Percentiles rank a stretch among this genome's conserved stretches.
Conservation (phyloP, 2,888 invertebrate genomes). For the Margaritifera margaritifera region DNA sequence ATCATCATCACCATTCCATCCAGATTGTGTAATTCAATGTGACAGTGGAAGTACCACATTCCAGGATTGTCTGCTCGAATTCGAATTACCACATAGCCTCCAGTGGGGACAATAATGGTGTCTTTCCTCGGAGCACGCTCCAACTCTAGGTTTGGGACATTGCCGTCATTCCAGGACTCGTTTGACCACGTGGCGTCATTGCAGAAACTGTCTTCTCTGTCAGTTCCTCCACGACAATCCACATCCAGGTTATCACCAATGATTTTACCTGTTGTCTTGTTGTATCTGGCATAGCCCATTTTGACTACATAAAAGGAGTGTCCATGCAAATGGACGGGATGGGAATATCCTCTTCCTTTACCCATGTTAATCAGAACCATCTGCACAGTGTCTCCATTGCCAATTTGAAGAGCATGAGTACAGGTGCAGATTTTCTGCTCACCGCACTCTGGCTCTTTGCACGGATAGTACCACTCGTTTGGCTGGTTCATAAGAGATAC, state of each 20-base stretch:
- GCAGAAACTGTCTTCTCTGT: slow-evolving; percentile 46
- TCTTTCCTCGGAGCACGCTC: slow-evolving; percentile 59
- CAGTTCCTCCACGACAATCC: slow-evolving; percentile 42
- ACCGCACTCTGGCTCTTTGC: slow-evolving; percentile 41
- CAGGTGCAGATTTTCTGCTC: slow-evolving; percentile 52
- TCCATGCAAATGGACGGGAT: slow-evolving; percentile 67
- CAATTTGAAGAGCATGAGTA: slow-evolving; percentile 43
- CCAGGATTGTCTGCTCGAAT: slow-evolving; percentile 67
- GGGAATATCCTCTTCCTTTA: slow-evolving; percentile 55
- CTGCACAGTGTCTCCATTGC: slow-evolving; percentile 53
- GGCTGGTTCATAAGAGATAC: slow-evolving; percentile 52
- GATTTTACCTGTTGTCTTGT: slow-evolving; percentile 31
- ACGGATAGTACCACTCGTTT: slow-evolving; percentile 42
- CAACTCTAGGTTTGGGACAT: slow-evolving; percentile 54
- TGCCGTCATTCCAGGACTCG: slow-evolving; percentile 51
- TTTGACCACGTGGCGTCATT: slow-evolving; percentile 59
- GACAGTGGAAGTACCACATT: slow-evolving; percentile 67
- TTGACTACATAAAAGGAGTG: slow-evolving; percentile 65
- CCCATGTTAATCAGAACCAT: slow-evolving; percentile 60
- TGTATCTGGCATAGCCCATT: slow-evolving; percentile 54
- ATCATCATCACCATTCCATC: slow-evolving; percentile 66
- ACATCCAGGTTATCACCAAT: slow-evolving; percentile 38
- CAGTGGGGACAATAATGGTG: slow-evolving; percentile 66
- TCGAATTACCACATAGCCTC: slow-evolving; percentile 67
- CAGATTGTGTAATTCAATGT: slow-evolving; percentile 58